Evolutionary conservation across 2,888 invertebrate species (phyloP), one percentile per base, ranked within the genome.

Genomic region (Cerceris rybyensis): DNA sequence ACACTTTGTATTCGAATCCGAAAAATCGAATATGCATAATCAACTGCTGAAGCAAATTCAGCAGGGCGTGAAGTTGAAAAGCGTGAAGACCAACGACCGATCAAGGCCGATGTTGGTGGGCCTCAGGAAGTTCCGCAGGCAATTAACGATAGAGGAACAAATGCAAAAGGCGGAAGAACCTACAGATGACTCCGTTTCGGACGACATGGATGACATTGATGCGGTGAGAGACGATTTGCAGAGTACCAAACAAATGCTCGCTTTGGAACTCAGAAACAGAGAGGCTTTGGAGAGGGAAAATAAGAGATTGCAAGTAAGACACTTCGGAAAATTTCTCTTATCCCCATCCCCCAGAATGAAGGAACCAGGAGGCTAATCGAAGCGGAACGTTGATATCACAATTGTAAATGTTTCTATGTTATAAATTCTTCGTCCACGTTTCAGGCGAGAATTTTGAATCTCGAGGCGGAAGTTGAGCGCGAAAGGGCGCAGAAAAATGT

Each of bases 201-300:
- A 98, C 90, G 98, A 98, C 89, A 95, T 97, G 94, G 98, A 98
- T 86, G 98, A 98, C 89, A 98, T 98, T 85, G 98, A 98, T 89
- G 97, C 96, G 90, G 96, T 97, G 16, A 94, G 98, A 85, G 98
- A 98, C 90, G 98, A 98, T 91, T 94, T 98, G 52, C 98, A 98
- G 90, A 97, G 97, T 74, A 97, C 97, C 7, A 98, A 98, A 92
- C 98, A 98, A 93, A 95, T 98, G 94, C 93, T 98, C 78, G 97
- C 97, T 13, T 94, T 97, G 74, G 98, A 98, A 93, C 93, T 98
- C 85, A 94, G 96, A 88, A 97, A 97, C 89, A 97, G 97, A 89
- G 97, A 97, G 92, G 96, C 96, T 0, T 95, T 97, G 88, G 96
- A 96, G 86, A 93, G 97, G 88, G 98, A 98, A 93, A 98, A 97